A percentile compares a stretch with the other conserved stretches of the same genome.
These are phyloP conservation scores for Thamnophis sirtalis DNA, from an alignment of 2,113 vertebrate genomes.

Conservation along the genomic window DNA sequence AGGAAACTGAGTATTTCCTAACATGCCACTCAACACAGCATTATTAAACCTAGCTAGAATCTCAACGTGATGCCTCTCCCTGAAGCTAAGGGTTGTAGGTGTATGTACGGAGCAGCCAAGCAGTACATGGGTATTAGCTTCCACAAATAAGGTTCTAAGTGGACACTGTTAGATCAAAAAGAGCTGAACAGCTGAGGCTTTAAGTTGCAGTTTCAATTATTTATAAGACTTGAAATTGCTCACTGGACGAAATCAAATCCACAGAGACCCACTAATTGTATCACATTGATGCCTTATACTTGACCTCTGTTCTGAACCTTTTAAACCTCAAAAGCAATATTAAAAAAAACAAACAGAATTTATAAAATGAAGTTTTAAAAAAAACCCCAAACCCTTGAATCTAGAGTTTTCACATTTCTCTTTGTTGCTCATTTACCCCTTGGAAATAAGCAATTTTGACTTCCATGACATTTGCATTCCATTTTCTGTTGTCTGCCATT, in stretches of 20 bases:
- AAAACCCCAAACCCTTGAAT: not conserved
- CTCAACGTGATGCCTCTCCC: not conserved
- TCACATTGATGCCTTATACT: not conserved
- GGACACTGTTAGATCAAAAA: not conserved
- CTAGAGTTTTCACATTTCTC: not conserved
- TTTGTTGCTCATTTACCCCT: not conserved
- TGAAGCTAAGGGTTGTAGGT: not conserved
- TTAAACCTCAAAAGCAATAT: not conserved
- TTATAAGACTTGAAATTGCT: not conserved
- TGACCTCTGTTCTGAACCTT: not conserved
- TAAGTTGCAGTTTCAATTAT: constrained; percentile 5
- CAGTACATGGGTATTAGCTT: not conserved
- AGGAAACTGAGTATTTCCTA: not conserved
- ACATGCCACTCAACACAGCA: not conserved
- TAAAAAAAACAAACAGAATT: not conserved
- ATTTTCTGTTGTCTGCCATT: not conserved
- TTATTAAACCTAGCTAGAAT: not conserved
- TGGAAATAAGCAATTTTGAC: rapidly evolving
- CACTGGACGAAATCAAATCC: not conserved
- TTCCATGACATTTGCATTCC: not conserved
- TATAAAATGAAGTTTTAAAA: not conserved
- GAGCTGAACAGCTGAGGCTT: not conserved
- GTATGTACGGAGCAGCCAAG: not conserved
- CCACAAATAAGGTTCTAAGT: not conserved
- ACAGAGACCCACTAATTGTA: not conserved